Evolutionary conservation across 37 sponge, comb jelly and placozoan genomes (phyloP).

Genomic region (Tethya wilhelma): DNA sequence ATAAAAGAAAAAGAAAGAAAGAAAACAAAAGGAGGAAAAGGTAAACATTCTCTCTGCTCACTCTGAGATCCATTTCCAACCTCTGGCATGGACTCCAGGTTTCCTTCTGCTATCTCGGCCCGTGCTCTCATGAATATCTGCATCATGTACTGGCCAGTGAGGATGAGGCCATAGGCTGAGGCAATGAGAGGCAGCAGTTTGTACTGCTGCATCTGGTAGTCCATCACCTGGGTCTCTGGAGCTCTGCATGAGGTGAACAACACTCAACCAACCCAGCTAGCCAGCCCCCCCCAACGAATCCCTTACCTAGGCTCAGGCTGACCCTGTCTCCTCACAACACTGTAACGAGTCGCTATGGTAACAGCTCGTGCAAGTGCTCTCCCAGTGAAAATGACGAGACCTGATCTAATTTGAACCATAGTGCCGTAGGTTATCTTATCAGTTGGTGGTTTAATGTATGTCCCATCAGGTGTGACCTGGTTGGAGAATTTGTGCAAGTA

Average conservation of each 20-base stretch:
- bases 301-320: constrained; percentile 68
- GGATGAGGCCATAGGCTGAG: constrained; percentile 69
- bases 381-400: constrained; percentile 38
- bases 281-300: too few relatives aligned
- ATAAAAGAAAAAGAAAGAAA: too few relatives aligned
- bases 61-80: too few relatives aligned
- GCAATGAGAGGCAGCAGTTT: constrained; percentile 89
- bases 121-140: constrained; percentile 6
- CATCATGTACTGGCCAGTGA: constrained; percentile 71
- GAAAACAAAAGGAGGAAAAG: neutral
- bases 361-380: constrained; percentile 64
- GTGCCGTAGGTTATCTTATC: constrained; percentile 89
- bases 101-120: constrained; percentile 65
- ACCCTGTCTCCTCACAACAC: constrained; percentile 89
- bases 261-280: too few relatives aligned
- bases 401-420: constrained; percentile 80
- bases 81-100: constrained; percentile 80
- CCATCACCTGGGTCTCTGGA: constrained; percentile 84
- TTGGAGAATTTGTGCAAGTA: too few relatives aligned
- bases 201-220: constrained; percentile 90
- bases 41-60: too few relatives aligned
- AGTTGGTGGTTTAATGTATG: constrained; percentile 67
- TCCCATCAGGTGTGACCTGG: constrained; percentile 86
- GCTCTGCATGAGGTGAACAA: constrained; percentile 20
- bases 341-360: constrained; percentile 91